Evolutionary conservation across 2,113 vertebrate species (phyloP).

Genomic region (Acanthochromis polyacanthus): DNA sequence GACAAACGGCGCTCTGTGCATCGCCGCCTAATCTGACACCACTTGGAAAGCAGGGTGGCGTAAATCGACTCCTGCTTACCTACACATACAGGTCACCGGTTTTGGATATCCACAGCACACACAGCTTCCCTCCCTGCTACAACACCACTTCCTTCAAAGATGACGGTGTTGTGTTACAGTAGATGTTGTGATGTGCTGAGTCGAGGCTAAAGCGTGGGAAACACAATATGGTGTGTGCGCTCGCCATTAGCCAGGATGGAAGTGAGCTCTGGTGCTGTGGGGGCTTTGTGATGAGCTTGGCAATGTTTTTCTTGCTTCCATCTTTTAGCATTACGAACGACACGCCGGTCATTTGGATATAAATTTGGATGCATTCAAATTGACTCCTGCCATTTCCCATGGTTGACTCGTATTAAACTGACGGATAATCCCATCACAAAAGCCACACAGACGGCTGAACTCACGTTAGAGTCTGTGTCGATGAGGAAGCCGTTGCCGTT

Average conservation of each 20-base stretch:
- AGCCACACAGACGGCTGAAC: constrained; percentile 27
- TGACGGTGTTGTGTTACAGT: constrained; percentile 56
- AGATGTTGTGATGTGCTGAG: constrained; percentile 25
- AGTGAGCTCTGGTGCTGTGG: neutral
- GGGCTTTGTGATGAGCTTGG: constrained; percentile 21
- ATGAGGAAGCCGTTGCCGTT: constrained; percentile 50
- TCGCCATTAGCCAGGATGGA: constrained; percentile 11
- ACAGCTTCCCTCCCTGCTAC: constrained; percentile 1
- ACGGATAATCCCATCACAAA: constrained; percentile 26
- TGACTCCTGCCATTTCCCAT: neutral
- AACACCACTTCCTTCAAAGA: constrained; percentile 10
- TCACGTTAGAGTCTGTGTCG: constrained; percentile 49
- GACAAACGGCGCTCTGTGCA: constrained; percentile 1
- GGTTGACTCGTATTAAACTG: constrained; percentile 12
- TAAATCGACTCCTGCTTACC: constrained; percentile 28
- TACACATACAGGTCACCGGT: constrained; percentile 25
- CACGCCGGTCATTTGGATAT: constrained; percentile 34
- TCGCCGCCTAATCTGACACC: constrained; percentile 21
- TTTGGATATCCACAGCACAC: constrained; percentile 1
- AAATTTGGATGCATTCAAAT: constrained; percentile 30
- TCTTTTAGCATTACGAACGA: constrained; percentile 16
- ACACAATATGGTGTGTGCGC: constrained; percentile 36
- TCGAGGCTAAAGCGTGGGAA: constrained; percentile 47
- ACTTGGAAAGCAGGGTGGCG: constrained; percentile 27
- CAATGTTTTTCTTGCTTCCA: constrained; percentile 10